phyloP scores from a whole-genome alignment of 2,888 invertebrate genomes.

The Zeuzera pyrina region DNA sequence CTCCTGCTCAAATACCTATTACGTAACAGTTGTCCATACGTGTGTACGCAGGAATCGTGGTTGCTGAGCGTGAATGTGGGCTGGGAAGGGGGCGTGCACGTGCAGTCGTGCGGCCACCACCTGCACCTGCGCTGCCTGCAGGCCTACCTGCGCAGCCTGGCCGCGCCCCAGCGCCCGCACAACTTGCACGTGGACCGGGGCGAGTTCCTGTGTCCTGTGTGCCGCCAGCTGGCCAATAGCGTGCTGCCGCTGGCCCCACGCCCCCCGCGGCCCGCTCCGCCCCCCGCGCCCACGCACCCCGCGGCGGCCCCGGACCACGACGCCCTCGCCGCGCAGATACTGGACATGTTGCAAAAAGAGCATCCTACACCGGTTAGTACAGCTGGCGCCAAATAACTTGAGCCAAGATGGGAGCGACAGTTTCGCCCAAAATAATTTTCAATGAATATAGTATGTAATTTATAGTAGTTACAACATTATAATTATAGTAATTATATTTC shows the following conservation, averaged over 20 bases:
- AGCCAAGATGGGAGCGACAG: too few species aligned
- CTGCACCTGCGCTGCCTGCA: slow-evolving; percentile 95
- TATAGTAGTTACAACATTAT: too few species aligned
- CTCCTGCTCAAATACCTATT: too few species aligned
- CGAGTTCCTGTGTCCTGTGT: slow-evolving; percentile 96
- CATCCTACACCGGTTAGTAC: slow-evolving; percentile 76
- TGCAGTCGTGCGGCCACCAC: slow-evolving; percentile 97
- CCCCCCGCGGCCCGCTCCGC: slow-evolving; percentile 75
- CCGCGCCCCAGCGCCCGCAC: slow-evolving; percentile 83
- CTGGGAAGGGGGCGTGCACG: slow-evolving; percentile 93
- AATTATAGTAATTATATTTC: too few species aligned
- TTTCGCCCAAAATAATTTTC: too few species aligned
- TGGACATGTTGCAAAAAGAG: slow-evolving; percentile 78
- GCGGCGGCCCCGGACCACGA: slow-evolving; percentile 75
- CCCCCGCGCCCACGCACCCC: slow-evolving; percentile 76
- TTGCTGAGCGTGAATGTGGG: slow-evolving; percentile 82
- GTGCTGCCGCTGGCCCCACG: slow-evolving; percentile 88
- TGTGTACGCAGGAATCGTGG: slow-evolving; percentile 84
- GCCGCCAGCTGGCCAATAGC: slow-evolving; percentile 90
- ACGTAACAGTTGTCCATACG: too few species aligned
- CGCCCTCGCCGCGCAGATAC: slow-evolving; percentile 35
- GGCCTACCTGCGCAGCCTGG: slow-evolving; percentile 89
- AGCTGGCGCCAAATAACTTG: too few species aligned
- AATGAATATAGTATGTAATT: too few species aligned
- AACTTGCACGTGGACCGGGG: slow-evolving; percentile 78